Percentiles rank a stretch among this genome's conserved stretches.
These are phyloP conservation scores for Collichthys lucidus DNA, from an alignment of 2,113 vertebrate species.

Conservation along the genomic window DNA sequence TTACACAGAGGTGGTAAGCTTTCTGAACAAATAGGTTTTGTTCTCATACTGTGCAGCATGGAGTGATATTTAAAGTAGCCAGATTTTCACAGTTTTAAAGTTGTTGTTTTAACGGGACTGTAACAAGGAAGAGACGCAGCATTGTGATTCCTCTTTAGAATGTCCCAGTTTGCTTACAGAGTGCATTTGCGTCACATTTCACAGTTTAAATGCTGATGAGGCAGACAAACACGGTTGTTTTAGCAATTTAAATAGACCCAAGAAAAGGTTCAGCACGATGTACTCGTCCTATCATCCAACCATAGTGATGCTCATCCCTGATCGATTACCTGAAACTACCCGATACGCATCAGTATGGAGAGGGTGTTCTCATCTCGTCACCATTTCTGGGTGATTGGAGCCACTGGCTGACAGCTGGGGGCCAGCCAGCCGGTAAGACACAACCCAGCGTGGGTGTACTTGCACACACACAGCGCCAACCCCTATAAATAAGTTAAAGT, in stretches of 20 bases:
- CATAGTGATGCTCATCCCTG: background rate
- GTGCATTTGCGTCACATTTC: background rate
- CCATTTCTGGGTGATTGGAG: conserved; percentile 63
- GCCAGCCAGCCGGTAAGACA: conserved; percentile 50
- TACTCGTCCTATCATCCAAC: background rate
- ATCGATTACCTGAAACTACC: conserved; percentile 19
- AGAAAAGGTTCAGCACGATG: background rate
- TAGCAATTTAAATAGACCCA: background rate
- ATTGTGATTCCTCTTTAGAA: background rate
- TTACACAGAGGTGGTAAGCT: conserved; percentile 1
- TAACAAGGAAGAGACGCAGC: background rate
- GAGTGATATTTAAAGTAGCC: conserved; percentile 25
- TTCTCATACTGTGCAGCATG: background rate
- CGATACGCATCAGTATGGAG: conserved; percentile 17
- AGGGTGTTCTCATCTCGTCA: conserved; percentile 46
- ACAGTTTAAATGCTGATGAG: background rate
- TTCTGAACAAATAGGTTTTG: conserved; percentile 27
- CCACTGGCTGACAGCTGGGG: conserved; percentile 59
- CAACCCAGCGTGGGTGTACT: conserved; percentile 36
- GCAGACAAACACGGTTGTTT: background rate
- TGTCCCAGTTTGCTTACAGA: background rate
- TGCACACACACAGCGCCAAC: conserved; percentile 32
- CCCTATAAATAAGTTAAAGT: conserved; percentile 77
- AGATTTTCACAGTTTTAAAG: conserved; percentile 30
- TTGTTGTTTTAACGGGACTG: background rate